These are phyloP conservation scores for Antechinus flavipes DNA, from an alignment of 2,113 vertebrate genomes.

Conservation along the genomic window DNA sequence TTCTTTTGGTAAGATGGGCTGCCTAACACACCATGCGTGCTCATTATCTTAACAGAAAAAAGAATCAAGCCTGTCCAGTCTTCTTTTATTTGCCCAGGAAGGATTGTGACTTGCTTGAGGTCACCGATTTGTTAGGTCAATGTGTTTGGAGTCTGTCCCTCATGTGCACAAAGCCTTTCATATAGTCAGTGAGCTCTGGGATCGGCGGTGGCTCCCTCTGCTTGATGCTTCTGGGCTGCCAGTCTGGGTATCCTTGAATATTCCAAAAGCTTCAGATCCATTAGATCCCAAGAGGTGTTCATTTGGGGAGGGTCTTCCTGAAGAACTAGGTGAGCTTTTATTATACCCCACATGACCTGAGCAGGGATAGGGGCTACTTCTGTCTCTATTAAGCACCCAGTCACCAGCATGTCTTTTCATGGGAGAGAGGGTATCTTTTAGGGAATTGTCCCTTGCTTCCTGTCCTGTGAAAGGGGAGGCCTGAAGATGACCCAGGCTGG, in stretches of 20 bases:
- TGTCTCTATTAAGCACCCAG: conserved; percentile 39
- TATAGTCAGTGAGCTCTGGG: conserved; percentile 86
- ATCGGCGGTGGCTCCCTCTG: conserved; percentile 80
- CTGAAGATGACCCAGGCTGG: background rate
- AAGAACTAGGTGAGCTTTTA: background rate
- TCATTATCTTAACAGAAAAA: background rate
- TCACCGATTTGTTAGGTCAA: background rate
- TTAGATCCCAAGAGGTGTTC: conserved; percentile 18
- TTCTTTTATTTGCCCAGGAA: conserved; percentile 3
- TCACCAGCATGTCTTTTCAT: background rate
- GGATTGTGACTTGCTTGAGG: background rate
- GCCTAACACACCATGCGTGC: background rate
- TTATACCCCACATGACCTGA: conserved; percentile 67
- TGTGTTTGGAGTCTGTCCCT: background rate
- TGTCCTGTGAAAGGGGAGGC: background rate
- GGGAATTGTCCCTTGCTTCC: conserved; percentile 1
- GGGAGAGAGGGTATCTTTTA: conserved; percentile 22
- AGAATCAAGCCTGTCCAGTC: background rate
- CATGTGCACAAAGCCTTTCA: conserved; percentile 51
- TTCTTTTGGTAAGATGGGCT: background rate
- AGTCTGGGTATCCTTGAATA: background rate
- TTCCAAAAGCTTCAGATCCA: background rate
- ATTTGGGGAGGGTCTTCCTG: conserved; percentile 53
- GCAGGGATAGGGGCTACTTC: conserved; percentile 37
- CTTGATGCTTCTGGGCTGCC: background rate